Evolutionary conservation across 2,888 invertebrate species (phyloP), one percentile per base, ranked within the genome.

Genomic region (Harpalus rubripes): DNA sequence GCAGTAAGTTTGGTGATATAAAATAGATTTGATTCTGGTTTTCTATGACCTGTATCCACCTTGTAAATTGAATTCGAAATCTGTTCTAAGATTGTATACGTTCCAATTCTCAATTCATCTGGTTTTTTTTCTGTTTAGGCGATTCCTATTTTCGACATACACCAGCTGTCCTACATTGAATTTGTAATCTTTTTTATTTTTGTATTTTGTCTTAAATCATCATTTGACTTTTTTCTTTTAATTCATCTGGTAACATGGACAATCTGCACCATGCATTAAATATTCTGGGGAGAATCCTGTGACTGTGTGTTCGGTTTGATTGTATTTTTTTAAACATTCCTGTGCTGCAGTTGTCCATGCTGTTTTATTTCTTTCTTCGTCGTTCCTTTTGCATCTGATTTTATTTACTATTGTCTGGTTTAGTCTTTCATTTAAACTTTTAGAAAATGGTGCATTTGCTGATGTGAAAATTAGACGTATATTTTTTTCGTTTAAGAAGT

Each of bases 321-420:
- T 89, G 76, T 89, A 85, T n/a, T n/a, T n/a, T n/a, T n/a, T n/a
- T n/a, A n/a, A n/a, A n/a, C 87, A 87, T 82, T 87, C 86, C 8
- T 74, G 59, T 65, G 87, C 86, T 84, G 86, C 84, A 39, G 85
- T 86, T 58, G 87, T 87, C 87, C 87, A 87, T 7, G 87, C 86
- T 63, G 3, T 82, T 86, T 68, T 86, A 32, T 78, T 18, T 0
- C 86, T 72, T 56, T 12, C 76, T 78, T n/a, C n/a, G 82, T 86
- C 86, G 74, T 87, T 86, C 8, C 83, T 87, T 85, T 80, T 86
- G 72, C 87, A 87, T 82, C 87, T 86, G 22, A 87, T 87, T 83
- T 85, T 85, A 68, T 87, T 87, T 12, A 86, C 81, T 65, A 86
- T 22, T 7, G 85, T 85, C 76, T 85, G 85, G 56, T 85, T 78